These are phyloP conservation scores for Phrynocephalus versicolor DNA, from an alignment of 2,113 vertebrate genomes.

Conservation along the genomic window DNA sequence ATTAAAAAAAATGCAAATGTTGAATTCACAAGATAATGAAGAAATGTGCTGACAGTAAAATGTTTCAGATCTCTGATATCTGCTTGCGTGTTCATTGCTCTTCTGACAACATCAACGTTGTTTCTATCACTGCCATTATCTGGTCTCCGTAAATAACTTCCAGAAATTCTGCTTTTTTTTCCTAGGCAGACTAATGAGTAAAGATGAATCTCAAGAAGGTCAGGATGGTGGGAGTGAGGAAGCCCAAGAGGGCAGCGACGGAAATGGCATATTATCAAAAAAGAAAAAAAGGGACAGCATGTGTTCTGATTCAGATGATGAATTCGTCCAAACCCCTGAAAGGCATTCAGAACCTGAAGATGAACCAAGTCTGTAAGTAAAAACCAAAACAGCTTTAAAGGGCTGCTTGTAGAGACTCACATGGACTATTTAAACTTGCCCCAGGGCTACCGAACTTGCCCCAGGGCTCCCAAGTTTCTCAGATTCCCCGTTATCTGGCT, in stretches of 20 bases:
- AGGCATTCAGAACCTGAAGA: constrained; percentile 39
- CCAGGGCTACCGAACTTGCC: background rate
- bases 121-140: background rate
- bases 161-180: constrained; percentile 39
- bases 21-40: background rate
- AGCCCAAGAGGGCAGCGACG: constrained; percentile 37
- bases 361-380: constrained; percentile 64
- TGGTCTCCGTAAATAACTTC: constrained; percentile 6
- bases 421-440: background rate
- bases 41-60: background rate
- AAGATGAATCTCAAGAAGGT: constrained; percentile 43
- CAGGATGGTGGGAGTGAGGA: constrained; percentile 38
- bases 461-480: background rate
- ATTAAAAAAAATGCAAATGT: background rate
- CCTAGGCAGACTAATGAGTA: constrained; percentile 76
- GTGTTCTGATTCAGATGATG: constrained; percentile 64
- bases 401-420: background rate
- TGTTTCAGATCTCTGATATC: no score
- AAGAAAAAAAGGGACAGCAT: constrained; percentile 65
- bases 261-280: constrained; percentile 44
- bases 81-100: background rate
- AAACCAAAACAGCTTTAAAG: background rate
- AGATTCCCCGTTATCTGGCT: background rate
- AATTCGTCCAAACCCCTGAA: constrained; percentile 46
- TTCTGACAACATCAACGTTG: background rate